Percentiles rank a stretch among this genome's conserved stretches.
phyloP scores from a whole-genome alignment of 2,797 vertebrate species.

The Pipistrellus nathusii region DNA sequence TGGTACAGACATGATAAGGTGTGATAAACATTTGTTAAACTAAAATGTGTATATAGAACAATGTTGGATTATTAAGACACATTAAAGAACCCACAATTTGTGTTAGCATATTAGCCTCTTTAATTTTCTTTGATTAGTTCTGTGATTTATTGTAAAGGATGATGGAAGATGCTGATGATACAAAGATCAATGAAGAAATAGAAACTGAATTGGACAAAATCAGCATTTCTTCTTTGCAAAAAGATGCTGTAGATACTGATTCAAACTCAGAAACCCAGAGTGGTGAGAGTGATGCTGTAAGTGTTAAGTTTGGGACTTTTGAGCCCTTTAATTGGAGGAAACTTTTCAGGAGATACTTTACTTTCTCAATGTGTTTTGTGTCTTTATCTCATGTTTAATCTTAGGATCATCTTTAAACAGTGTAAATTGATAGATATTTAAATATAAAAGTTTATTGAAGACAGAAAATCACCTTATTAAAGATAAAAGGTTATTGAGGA shows the following conservation, averaged over 20 bases:
- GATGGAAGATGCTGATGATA: conserved; percentile 79
- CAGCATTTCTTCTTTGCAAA: conserved; percentile 83
- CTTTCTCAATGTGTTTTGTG: background rate
- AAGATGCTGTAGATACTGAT: conserved; percentile 80
- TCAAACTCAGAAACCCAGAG: conserved; percentile 75
- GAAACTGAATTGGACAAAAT: conserved; percentile 87
- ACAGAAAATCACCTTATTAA: too few species aligned
- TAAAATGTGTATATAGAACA: background rate
- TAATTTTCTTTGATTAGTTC: conserved; percentile 16
- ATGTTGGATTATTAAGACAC: background rate
- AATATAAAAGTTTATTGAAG: background rate
- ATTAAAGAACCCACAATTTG: background rate
- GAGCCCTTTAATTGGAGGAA: background rate
- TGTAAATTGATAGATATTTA: background rate
- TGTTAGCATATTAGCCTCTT: background rate
- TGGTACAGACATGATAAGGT: background rate
- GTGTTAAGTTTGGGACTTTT: conserved; percentile 64
- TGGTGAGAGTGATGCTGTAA: conserved; percentile 84
- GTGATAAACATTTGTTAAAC: background rate
- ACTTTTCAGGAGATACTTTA: background rate
- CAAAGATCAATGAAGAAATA: conserved; percentile 83
- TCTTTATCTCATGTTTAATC: background rate
- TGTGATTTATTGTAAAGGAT: conserved; percentile 60
- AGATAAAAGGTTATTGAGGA: background rate
- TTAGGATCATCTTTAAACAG: background rate